These are phyloP conservation scores for Drusus annulatus DNA, from an alignment of 1,140 invertebrate species.

Conservation along the genomic window DNA sequence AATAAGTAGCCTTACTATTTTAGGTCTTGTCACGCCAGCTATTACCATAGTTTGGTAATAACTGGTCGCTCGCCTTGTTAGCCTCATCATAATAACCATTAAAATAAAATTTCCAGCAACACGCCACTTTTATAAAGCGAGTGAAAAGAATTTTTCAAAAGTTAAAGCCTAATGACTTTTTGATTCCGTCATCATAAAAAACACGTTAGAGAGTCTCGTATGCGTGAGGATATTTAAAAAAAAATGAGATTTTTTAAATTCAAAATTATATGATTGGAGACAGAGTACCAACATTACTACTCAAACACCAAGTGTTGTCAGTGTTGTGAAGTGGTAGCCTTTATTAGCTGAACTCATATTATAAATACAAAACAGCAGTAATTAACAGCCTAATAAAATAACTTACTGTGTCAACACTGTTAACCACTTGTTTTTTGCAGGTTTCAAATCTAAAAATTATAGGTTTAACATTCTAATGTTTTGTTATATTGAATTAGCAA, in stretches of 20 bases:
- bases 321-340: no score
- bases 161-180: slow-evolving; percentile 20
- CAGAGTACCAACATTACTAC: no score
- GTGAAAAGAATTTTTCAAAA: slow-evolving; percentile 21
- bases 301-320: no score
- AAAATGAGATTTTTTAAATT: background rate
- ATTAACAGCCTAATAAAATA: no score
- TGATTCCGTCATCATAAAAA: slow-evolving; percentile 2
- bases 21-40: slow-evolving; percentile 38
- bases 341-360: no score
- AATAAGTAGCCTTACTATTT: slow-evolving; percentile 12
- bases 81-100: slow-evolving; percentile 39
- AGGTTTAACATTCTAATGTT: no score
- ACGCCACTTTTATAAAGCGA: slow-evolving; percentile 6
- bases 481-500: no score
- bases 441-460: no score
- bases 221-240: background rate
- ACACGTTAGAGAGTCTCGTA: background rate
- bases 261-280: no score
- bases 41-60: slow-evolving; percentile 53
- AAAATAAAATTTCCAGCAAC: slow-evolving; percentile 18
- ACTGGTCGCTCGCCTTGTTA: slow-evolving; percentile 29
- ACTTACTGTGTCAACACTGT: no score
- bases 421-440: no score
- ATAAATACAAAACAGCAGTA: no score